Conservation (phyloP, 1,140 invertebrate genomes). For the Schlechtendalia chinensis region DNA sequence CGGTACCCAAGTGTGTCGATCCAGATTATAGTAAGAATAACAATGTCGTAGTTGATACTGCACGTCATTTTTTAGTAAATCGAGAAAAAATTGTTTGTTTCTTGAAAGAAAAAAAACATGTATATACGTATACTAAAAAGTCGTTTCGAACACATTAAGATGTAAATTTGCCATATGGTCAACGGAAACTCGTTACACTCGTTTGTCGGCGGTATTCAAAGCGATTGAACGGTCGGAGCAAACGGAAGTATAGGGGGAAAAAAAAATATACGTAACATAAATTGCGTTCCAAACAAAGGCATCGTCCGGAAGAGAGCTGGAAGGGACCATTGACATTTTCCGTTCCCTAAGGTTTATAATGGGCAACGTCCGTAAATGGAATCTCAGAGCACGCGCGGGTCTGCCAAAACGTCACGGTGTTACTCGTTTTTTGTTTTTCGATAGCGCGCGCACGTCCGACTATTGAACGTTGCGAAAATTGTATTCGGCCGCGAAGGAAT, state of each 20-base stretch:
- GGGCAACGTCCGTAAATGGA: background rate
- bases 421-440: too few relatives aligned
- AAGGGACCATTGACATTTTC: background rate
- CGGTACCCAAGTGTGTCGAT: too few relatives aligned
- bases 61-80: background rate
- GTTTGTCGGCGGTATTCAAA: background rate
- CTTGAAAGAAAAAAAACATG: too few relatives aligned
- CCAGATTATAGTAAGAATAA: too few relatives aligned
- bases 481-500: too few relatives aligned
- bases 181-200: background rate
- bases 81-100: background rate
- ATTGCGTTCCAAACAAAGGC: background rate
- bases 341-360: background rate
- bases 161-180: background rate
- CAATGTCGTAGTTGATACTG: background rate
- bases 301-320: background rate
- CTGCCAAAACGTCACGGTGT: background rate
- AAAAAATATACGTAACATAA: background rate
- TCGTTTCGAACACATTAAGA: slow-evolving; percentile 11
- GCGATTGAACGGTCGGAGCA: background rate
- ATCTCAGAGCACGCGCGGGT: background rate
- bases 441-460: too few relatives aligned
- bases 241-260: background rate
- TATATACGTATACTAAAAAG: background rate
- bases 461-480: too few relatives aligned